Percentiles rank a stretch among this genome's conserved stretches.
These are phyloP conservation scores for Balearica regulorum DNA, from an alignment of 2,797 vertebrate species.

Conservation along the genomic window DNA sequence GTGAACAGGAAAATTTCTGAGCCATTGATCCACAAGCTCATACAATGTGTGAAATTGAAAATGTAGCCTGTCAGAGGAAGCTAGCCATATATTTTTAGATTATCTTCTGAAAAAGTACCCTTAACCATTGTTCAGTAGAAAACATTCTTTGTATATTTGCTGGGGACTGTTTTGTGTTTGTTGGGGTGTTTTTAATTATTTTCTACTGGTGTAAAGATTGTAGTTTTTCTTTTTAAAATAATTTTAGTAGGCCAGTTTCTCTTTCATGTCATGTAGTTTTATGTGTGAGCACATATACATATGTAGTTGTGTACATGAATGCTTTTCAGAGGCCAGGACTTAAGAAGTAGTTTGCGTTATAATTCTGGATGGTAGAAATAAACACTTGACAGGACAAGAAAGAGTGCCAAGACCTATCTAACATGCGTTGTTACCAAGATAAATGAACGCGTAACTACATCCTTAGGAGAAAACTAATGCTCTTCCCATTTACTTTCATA, in stretches of 20 bases:
- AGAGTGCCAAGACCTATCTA: not conserved
- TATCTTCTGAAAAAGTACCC: not conserved
- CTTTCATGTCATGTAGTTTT: not conserved
- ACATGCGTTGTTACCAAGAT: not conserved
- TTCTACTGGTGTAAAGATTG: not conserved
- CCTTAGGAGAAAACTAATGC: not conserved
- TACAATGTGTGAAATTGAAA: conserved; percentile 8
- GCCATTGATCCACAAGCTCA: conserved; percentile 75
- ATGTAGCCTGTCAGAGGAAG: conserved; percentile 14
- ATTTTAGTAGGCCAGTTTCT: not conserved
- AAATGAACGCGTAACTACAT: not conserved
- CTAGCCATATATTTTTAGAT: not conserved
- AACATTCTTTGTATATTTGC: not conserved
- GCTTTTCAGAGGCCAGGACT: not conserved
- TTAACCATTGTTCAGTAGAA: not conserved
- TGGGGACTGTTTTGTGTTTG: not conserved
- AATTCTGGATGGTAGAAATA: not conserved
- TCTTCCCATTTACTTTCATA: not conserved
- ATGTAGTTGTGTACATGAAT: not conserved
- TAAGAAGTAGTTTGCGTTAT: not conserved
- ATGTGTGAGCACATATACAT: not conserved
- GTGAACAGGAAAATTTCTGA: conserved; percentile 82
- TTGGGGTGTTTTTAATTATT: not conserved
- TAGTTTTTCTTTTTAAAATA: not conserved
- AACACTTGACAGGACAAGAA: not conserved